Base-by-base conservation (phyloP, 30 jellyfish, hydroid and myxozoan genomes). In the Sanderia malayensis region DNA sequence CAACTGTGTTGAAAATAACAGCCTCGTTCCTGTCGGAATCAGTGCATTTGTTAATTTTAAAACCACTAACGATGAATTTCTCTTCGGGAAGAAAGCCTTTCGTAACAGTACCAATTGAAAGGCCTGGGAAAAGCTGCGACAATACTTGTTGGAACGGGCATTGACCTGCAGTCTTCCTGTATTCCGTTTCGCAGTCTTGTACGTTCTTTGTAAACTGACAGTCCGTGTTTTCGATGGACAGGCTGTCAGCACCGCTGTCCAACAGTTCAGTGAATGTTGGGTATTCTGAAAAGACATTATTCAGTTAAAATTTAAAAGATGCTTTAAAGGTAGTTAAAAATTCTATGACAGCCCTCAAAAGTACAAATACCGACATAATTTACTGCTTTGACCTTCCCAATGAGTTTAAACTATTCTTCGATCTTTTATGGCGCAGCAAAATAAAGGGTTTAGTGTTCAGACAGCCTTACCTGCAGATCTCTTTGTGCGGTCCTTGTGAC, bases 1-100 rank as follows among this genome's bases (percentile, higher is more conserved):
- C 33, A 31, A 8, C 58, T 4, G 85, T 71, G 21, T 18, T 30
- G 66, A 73, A 55, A 8, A 31, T 34, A 27, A 73, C 65, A 15
- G 34, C 31, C 46, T 61, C 74, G 31, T 53, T 6, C 30, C 53
- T 55, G 8, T 32, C 19, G 17, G 55, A 30, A 8, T 15, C 55
- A 41, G 8, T 41, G 55, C 55, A 41, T 41, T 41, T 8, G 55
- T 41, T 15, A 15, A 41, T 6, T 15, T 8, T 41, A 15, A 41
- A 41, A 41, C 15, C 55, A 8, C 15, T 41, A 8, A 41, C 11
- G 11, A 15, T 15, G 15, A 41, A 41, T 15, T 41, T 41, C 55
- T 41, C 55, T 41, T 8, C 55, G 15, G 55, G 8, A 8, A 41
- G 8, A 15, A 41, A 41, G 11, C 15, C 15, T 15, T 41, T 41